Base-by-base conservation (phyloP, 2,797 vertebrate genomes). In the Propithecus deckenii region DNA sequence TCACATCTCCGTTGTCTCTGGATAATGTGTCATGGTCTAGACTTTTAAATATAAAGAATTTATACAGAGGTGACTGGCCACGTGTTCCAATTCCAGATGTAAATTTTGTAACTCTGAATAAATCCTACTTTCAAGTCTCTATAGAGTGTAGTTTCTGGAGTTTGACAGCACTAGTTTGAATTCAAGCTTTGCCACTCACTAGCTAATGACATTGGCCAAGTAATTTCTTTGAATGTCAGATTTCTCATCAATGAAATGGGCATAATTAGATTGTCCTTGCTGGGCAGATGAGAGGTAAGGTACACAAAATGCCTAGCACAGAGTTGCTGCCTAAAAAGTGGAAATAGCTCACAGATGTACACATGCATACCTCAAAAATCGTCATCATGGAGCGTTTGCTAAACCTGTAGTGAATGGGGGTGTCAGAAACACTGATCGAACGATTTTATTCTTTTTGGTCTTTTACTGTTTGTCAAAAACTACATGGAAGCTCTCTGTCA, bases 51-150 rank as follows among this genome's bases (percentile, higher is more conserved):
- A 52, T 32, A 91, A 78, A 76, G 5, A 55, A 55, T 41, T 80
- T 48, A 75, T 43, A 13, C 17, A 89, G 80, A 89, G 43, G 9
- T 75, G 81, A 69, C 43, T 50, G 35, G 46, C 25, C 18, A 28
- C n/a, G n/a, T 76, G 18, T 55, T 78, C 50, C 17, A 69, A 63
- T 88, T 94, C 18, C 30, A 69, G n/a, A 15, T 22, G 8, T 71
- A 92, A 96, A 61, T 17, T 78, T 65, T 86, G 15, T 75, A 96
- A 91, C 32, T 79, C 23, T 48, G 78, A 71, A 52, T 86, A 59
- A n/a, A 81, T 74, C 80, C 32, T 41, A 7, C 61, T 69, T 92
- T 75, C 32, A 55, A n/a, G n/a, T 91, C 17, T 86, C n/a, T 86
- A 4, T 69, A 12, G 6, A 63, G 55, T 10, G 0, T 48, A 20